These are phyloP conservation scores for Lasiurus cinereus DNA, from an alignment of 2,113 vertebrate genomes.

Conservation along the genomic window DNA sequence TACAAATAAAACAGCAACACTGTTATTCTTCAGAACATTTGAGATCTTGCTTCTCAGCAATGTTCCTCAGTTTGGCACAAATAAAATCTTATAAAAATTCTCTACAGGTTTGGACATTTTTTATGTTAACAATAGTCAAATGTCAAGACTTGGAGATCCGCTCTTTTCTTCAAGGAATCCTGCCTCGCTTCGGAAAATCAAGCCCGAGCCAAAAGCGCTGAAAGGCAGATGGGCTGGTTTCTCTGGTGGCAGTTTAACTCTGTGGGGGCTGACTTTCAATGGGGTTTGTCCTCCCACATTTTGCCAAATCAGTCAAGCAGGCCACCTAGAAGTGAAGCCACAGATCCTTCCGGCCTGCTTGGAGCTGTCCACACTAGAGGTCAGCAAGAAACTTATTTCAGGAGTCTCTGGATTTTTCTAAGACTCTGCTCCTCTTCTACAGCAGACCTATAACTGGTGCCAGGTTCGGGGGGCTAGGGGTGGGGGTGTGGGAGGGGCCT, in stretches of 20 bases:
- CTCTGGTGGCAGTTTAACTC: not conserved
- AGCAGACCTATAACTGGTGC: not conserved
- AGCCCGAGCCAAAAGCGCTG: not conserved
- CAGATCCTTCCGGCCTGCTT: not conserved
- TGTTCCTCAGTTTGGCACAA: not conserved
- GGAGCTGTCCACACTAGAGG: not conserved
- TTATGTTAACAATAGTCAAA: not conserved
- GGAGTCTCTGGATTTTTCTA: not conserved
- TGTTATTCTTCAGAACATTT: not conserved
- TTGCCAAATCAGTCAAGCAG: not conserved
- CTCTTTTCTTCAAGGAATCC: not conserved
- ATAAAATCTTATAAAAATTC: not conserved
- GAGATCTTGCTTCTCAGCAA: not conserved
- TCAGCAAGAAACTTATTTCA: not conserved
- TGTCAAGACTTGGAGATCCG: not conserved
- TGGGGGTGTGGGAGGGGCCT: too few species aligned
- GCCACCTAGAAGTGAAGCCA: not conserved
- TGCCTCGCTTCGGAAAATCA: not conserved
- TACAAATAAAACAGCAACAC: too few species aligned
- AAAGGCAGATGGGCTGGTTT: not conserved
- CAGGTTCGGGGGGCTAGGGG: not conserved
- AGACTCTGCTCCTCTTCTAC: not conserved
- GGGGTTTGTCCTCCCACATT: not conserved
- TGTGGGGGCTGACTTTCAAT: not conserved
- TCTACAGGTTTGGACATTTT: not conserved